Conservation (phyloP, 2,113 vertebrate genomes). For the Tragelaphus imberbis region DNA sequence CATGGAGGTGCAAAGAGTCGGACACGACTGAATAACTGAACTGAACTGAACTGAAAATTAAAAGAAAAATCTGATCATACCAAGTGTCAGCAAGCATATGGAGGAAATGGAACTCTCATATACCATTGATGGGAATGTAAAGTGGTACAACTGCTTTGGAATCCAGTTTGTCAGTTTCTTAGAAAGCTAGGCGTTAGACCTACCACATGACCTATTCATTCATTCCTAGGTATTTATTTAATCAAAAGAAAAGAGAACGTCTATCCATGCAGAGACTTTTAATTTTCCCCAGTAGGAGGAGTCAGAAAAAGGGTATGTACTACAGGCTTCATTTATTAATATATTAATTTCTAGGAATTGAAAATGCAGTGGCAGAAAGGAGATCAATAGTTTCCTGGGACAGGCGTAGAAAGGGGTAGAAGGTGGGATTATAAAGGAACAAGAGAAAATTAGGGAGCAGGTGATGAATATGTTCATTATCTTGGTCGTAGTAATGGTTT, state of each 20-base stretch:
- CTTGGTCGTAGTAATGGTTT: not conserved
- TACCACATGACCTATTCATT: not conserved
- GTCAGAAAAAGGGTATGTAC: not conserved
- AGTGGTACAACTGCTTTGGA: not conserved
- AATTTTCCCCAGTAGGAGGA: not conserved
- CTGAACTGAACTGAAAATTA: not conserved
- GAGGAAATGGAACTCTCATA: not conserved
- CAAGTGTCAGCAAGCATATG: not conserved
- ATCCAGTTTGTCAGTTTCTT: not conserved
- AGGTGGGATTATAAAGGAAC: not conserved
- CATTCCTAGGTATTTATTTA: not conserved
- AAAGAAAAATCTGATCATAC: not conserved
- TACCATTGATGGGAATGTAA: not conserved
- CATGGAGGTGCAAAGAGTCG: not conserved
- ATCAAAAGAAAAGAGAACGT: not conserved
- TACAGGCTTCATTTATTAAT: not conserved
- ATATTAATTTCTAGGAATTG: not conserved
- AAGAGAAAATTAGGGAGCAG: not conserved
- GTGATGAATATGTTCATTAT: not conserved
- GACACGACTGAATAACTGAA: not conserved
- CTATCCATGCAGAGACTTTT: not conserved
- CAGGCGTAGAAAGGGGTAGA: not conserved
- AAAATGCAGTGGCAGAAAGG: not conserved
- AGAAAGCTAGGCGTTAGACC: not conserved
- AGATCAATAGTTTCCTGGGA: not conserved